A percentile compares a stretch with the other conserved stretches of the same genome.
phyloP scores from a whole-genome alignment of 1,140 invertebrate genomes.

The Drosophila sechellia region DNA sequence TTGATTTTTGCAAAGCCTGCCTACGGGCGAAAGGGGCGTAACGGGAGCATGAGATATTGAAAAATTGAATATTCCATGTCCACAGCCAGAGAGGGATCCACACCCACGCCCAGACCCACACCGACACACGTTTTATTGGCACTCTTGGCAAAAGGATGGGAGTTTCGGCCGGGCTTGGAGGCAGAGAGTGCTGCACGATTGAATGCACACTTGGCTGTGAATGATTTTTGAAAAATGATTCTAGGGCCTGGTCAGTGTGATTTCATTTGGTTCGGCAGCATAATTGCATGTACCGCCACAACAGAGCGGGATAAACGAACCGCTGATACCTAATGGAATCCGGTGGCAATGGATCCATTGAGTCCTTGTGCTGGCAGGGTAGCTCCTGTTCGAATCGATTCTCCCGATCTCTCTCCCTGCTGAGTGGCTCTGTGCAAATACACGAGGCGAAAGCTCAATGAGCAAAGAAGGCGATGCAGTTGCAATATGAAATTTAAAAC shows the following conservation, averaged over 20 bases:
- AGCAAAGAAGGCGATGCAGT: conserved; percentile 56
- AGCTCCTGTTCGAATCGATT: conserved; percentile 27
- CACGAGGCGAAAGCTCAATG: conserved; percentile 39
- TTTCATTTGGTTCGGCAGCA: conserved; percentile 70
- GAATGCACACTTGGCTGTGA: conserved; percentile 77
- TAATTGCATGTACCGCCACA: conserved; percentile 69
- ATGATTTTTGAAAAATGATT: conserved; percentile 80
- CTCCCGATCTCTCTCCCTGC: background rate
- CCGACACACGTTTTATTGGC: conserved; percentile 66
- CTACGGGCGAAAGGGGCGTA: conserved; percentile 26
- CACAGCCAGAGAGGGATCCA: conserved; percentile 36
- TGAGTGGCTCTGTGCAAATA: conserved; percentile 55
- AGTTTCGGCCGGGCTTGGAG: background rate
- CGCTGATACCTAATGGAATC: conserved; percentile 14
- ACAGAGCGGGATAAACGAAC: conserved; percentile 11
- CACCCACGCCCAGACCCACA: conserved; percentile 27
- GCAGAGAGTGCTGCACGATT: conserved; percentile 49
- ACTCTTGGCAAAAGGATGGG: conserved; percentile 31
- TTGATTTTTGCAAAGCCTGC: conserved; percentile 75
- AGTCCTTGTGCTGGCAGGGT: background rate
- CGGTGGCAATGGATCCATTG: background rate
- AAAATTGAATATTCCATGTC: conserved; percentile 82
- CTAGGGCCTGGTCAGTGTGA: conserved; percentile 53
- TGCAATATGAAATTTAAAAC: conserved; percentile 83
- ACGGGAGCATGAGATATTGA: conserved; percentile 74